A percentile compares a stretch with the other conserved stretches of the same genome.
Evolutionary conservation across 2,113 vertebrate species (phyloP).

Genomic region (Tenrec ecaudatus): DNA sequence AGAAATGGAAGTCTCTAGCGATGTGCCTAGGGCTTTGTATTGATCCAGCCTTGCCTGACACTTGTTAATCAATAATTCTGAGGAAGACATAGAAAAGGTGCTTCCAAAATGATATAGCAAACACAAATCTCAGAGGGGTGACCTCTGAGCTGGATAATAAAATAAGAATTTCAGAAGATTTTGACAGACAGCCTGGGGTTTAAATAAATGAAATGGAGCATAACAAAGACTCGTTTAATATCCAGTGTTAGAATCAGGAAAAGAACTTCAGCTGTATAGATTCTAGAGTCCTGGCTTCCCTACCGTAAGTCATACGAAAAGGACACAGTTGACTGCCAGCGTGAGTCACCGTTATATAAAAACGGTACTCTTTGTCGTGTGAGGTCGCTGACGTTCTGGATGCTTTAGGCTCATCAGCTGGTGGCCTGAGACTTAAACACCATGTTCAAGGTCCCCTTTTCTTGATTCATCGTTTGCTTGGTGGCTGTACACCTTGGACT

Average conservation of each 20-base stretch:
- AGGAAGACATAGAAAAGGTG: neutral
- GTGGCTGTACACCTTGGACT: neutral
- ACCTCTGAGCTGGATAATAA: too few species aligned
- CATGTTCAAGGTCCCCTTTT: neutral
- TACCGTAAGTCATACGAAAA: neutral
- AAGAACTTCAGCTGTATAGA: neutral
- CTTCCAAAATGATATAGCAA: neutral
- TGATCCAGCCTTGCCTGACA: neutral
- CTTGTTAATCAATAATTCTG: conserved; percentile 21
- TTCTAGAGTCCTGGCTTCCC: neutral
- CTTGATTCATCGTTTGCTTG: neutral
- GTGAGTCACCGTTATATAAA: neutral
- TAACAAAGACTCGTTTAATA: neutral
- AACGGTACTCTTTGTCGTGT: neutral
- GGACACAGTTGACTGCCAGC: neutral
- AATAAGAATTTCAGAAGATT: too few species aligned
- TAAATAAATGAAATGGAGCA: too few species aligned
- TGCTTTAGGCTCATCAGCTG: neutral
- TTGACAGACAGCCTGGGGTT: too few species aligned
- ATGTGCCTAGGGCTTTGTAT: neutral
- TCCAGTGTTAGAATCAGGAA: neutral
- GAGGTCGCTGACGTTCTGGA: neutral
- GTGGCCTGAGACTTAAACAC: neutral
- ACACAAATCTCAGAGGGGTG: too few species aligned
- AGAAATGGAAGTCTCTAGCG: neutral